Conservation (phyloP, 2,888 invertebrate species). For the Molorchus minor region DNA sequence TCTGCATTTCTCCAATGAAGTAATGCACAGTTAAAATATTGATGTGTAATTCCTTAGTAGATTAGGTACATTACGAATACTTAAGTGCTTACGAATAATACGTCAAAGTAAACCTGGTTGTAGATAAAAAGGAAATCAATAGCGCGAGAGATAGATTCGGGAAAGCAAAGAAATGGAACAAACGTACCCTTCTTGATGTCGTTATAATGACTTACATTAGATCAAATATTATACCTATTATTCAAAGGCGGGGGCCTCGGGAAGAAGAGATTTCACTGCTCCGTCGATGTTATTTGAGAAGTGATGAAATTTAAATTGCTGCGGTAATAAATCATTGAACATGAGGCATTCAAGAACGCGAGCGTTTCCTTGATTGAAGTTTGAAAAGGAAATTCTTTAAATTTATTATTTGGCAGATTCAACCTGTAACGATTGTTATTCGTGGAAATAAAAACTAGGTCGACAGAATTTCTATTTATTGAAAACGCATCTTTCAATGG, state of each 20-base stretch:
- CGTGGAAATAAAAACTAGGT: neutral
- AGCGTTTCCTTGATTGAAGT: constrained; percentile 25
- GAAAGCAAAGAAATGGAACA: constrained; percentile 19
- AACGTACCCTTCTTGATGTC: constrained; percentile 21
- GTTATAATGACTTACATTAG: constrained; percentile 28
- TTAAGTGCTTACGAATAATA: too few relatives aligned
- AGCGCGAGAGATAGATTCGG: constrained; percentile 7
- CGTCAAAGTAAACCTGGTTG: too few relatives aligned
- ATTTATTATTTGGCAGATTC: constrained; percentile 16
- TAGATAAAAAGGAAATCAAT: constrained; percentile 12
- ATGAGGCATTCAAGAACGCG: constrained; percentile 17
- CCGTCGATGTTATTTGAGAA: constrained; percentile 27
- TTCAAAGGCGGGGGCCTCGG: constrained; percentile 17
- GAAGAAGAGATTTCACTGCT: constrained; percentile 18
- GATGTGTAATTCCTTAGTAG: too few relatives aligned
- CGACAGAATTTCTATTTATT: neutral
- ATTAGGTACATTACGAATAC: too few relatives aligned
- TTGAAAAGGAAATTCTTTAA: constrained; percentile 19
- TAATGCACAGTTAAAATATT: too few relatives aligned
- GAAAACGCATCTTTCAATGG: neutral
- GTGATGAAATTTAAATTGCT: constrained; percentile 30
- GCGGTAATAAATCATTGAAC: constrained; percentile 25
- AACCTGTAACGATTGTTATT: neutral
- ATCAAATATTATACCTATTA: constrained; percentile 29
- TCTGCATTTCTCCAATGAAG: too few relatives aligned